Conservation (phyloP, 2,797 vertebrate genomes). For the Poecilia wingei region DNA sequence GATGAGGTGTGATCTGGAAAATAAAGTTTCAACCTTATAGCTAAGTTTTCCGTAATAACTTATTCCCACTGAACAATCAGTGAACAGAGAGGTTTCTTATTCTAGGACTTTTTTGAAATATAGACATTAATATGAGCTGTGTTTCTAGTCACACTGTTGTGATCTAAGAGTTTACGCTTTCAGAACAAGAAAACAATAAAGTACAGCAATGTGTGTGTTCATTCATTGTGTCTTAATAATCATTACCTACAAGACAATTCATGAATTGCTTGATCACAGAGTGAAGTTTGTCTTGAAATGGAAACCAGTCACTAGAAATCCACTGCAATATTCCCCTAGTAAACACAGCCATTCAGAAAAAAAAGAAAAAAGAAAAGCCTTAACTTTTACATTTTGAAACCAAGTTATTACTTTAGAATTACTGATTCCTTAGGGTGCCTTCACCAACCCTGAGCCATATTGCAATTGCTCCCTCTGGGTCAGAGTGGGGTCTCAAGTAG, state of each 20-base stretch:
- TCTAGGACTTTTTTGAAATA: slow-evolving; percentile 32
- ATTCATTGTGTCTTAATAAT: neutral
- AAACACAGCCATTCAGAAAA: neutral
- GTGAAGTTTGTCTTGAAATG: slow-evolving; percentile 14
- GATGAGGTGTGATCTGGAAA: slow-evolving; percentile 75
- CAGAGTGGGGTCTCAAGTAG: neutral
- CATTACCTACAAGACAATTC: slow-evolving; percentile 15
- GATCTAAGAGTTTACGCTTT: slow-evolving; percentile 46
- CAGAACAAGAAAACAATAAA: slow-evolving; percentile 33
- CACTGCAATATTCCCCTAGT: neutral
- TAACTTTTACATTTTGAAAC: neutral
- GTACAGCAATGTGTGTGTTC: neutral
- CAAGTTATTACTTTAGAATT: neutral
- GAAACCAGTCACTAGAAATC: slow-evolving; percentile 18
- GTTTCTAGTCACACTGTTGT: slow-evolving; percentile 47
- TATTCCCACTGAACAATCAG: slow-evolving; percentile 40
- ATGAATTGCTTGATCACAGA: slow-evolving; percentile 10
- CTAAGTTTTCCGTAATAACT: slow-evolving; percentile 53
- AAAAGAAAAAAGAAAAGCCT: neutral
- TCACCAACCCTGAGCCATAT: neutral
- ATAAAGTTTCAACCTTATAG: slow-evolving; percentile 66
- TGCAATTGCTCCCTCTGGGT: neutral
- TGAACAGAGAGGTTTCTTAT: slow-evolving; percentile 55
- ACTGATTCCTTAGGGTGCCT: neutral
- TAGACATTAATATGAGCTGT: slow-evolving; percentile 24